These are phyloP conservation scores for Girardinichthys multiradiatus DNA, from an alignment of 2,113 vertebrate species.

Conservation along the genomic window DNA sequence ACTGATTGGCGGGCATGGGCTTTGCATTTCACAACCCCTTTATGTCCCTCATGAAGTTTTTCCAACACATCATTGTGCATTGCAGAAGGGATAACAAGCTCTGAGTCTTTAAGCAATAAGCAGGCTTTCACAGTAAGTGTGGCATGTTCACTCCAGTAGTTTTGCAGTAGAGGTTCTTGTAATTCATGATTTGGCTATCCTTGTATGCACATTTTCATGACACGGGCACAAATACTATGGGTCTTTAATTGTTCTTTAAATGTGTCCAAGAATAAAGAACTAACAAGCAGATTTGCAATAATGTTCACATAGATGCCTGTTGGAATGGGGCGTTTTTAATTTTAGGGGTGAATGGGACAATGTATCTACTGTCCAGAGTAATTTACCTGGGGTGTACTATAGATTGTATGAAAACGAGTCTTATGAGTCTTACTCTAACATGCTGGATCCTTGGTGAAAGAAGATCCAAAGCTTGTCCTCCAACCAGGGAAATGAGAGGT, in stretches of 20 bases:
- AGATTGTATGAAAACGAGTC: not conserved
- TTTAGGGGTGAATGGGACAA: not conserved
- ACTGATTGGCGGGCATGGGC: no score
- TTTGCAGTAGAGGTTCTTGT: no score
- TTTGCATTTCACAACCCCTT: no score
- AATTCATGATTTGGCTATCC: constrained; percentile 22
- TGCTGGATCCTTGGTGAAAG: not conserved
- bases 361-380: not conserved
- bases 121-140: no score
- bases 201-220: constrained; percentile 8
- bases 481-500: not conserved
- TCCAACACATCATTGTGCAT: no score
- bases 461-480: not conserved
- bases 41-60: no score
- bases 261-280: no score
- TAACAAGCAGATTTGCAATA: not conserved
- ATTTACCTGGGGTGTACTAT: not conserved
- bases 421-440: not conserved
- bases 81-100: no score
- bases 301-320: not conserved
- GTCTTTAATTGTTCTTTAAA: not conserved
- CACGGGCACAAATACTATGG: not conserved
- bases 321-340: rapidly evolving
- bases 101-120: no score
- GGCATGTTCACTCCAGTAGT: no score